Conservation (phyloP, 2,888 invertebrate genomes). For the Chloroclysta siterata region DNA sequence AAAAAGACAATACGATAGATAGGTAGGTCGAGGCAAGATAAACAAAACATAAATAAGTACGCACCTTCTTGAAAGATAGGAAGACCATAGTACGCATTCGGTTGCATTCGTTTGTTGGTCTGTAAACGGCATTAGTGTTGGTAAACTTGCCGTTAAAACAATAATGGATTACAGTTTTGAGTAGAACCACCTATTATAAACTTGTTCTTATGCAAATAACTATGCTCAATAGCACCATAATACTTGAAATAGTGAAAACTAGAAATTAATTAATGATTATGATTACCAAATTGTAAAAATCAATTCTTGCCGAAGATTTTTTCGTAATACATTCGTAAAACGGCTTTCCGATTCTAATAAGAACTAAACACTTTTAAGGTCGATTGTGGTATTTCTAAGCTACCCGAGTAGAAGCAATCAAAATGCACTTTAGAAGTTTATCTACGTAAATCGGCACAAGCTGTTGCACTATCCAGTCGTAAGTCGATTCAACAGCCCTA, state of each 20-base stretch:
- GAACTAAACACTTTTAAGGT: too few relatives aligned
- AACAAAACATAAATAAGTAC: background rate
- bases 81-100: background rate
- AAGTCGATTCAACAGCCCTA: background rate
- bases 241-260: too few relatives aligned
- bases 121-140: background rate
- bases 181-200: background rate
- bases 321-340: too few relatives aligned
- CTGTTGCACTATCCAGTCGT: background rate
- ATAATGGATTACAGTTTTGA: background rate
- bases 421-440: background rate
- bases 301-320: too few relatives aligned
- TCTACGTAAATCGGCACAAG: background rate
- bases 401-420: background rate
- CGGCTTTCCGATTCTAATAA: too few relatives aligned
- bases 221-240: too few relatives aligned
- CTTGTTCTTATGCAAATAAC: too few relatives aligned
- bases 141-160: background rate
- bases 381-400: too few relatives aligned
- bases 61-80: background rate
- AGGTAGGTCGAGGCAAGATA: background rate
- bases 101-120: constrained; percentile 2
- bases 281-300: too few relatives aligned
- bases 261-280: too few relatives aligned
- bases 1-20: background rate